phyloP scores from a whole-genome alignment of 2,113 vertebrate genomes.

The Hydropotes inermis region DNA sequence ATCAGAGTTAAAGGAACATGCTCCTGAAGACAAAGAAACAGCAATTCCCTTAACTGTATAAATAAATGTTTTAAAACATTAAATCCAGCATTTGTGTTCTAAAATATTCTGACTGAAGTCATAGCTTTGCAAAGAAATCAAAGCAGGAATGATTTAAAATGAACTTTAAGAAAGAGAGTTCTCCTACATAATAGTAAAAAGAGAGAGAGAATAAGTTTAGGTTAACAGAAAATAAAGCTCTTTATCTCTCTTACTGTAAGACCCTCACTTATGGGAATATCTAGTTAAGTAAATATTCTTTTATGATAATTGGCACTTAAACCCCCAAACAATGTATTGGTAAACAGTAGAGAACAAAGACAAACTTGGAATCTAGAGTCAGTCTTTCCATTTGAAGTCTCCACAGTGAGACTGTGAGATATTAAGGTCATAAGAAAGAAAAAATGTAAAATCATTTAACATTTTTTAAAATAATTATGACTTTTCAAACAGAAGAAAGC shows the following conservation, averaged over 20 bases:
- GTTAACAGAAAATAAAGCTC: constrained; percentile 25
- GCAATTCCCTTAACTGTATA: neutral
- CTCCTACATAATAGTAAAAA: neutral
- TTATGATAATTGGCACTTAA: neutral
- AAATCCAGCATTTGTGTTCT: neutral
- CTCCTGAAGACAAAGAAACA: neutral
- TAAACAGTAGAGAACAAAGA: neutral
- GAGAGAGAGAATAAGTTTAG: neutral
- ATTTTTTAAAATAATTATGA: constrained; percentile 19
- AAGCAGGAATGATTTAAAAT: neutral
- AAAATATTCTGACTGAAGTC: neutral
- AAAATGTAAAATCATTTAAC: neutral
- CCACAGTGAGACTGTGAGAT: neutral
- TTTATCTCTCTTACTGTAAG: neutral
- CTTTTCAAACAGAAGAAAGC: constrained; percentile 35
- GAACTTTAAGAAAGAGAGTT: neutral
- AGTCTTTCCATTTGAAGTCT: neutral
- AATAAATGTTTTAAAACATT: neutral
- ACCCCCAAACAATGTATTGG: neutral
- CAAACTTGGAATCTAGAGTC: neutral
- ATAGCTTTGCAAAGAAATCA: constrained; percentile 7
- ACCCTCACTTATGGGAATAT: neutral
- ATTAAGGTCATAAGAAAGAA: neutral
- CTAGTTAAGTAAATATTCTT: constrained; percentile 29
- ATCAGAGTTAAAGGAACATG: neutral